Conservation (phyloP, 2,888 invertebrate species). For the Drosophila ochracea region DNA sequence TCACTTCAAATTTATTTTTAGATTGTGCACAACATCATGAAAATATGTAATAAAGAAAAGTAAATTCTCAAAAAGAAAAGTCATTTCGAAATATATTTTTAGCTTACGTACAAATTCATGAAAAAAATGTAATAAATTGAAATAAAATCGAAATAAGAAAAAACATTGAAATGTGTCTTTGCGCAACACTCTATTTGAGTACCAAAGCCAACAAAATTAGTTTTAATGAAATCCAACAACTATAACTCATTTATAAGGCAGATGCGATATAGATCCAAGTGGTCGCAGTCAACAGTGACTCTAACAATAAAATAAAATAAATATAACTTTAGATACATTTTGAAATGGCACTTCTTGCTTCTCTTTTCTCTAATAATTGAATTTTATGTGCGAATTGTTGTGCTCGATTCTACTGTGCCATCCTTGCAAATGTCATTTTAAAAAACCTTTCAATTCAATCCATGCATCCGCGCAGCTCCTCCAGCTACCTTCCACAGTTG, state of each 20-base stretch:
- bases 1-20: neutral
- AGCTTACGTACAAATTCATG: neutral
- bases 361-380: neutral
- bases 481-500: neutral
- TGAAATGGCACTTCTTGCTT: neutral
- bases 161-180: neutral
- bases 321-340: neutral
- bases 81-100: neutral
- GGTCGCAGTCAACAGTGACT: too few species aligned
- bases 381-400: constrained; percentile 8
- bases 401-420: constrained; percentile 45
- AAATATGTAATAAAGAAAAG: neutral
- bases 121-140: neutral
- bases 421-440: constrained; percentile 72
- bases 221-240: neutral
- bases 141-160: neutral
- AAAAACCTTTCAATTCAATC: constrained; percentile 59
- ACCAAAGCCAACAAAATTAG: neutral
- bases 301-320: neutral
- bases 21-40: neutral
- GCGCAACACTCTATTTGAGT: neutral
- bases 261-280: neutral
- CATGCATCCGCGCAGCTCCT: constrained; percentile 24
- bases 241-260: neutral
- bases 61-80: neutral